Base-by-base conservation (phyloP, 2,888 invertebrate species). In the Nycteola revayana region DNA sequence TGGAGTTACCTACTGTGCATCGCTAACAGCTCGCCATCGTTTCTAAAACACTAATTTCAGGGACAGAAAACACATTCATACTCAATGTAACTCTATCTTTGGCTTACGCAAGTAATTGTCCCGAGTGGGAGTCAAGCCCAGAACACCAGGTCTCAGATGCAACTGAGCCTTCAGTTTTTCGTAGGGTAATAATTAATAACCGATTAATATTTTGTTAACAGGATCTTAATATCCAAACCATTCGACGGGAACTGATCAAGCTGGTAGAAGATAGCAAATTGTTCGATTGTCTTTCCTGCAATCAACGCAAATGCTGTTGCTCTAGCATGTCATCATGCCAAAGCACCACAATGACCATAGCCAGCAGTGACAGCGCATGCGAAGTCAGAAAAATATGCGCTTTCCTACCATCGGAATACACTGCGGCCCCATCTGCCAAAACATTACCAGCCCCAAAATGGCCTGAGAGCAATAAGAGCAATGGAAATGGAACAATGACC, bases 171-270 rank as follows among this genome's bases (percentile, higher is more conserved):
- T n/a, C n/a, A n/a, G n/a, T n/a, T n/a, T n/a, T n/a, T n/a, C n/a
- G n/a, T n/a, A n/a, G n/a, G n/a, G n/a, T n/a, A n/a, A n/a, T n/a
- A n/a, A n/a, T n/a, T n/a, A n/a, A n/a, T n/a, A n/a, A 18, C 18
- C 18, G 18, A 18, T 18, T 21, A 21, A 4, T 3, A 9, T 7
- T 2, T 21, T 26, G 7, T 7, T 14, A 17, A 25, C 60, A 75
- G 75, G 70, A 72, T 36, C 17, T 67, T 3, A 70, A 68, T 38
- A 55, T 75, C 7, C 61, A 66, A 11, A 36, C 48, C 1, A 42
- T 65, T 7, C 39, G 64, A n/a, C 51, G 58, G 1, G 62, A 69
- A 1, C 38, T 74, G 9, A 45, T 64, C 9, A 28, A 42, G 1
- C 48, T 72, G 31, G 32, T 74, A 1, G 69, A 73, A 5, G 50